Percentiles rank a stretch among this genome's conserved stretches.
These are phyloP conservation scores for Tryphoninae sp. DNA, from an alignment of 2,888 invertebrate species.

Conservation along the genomic window DNA sequence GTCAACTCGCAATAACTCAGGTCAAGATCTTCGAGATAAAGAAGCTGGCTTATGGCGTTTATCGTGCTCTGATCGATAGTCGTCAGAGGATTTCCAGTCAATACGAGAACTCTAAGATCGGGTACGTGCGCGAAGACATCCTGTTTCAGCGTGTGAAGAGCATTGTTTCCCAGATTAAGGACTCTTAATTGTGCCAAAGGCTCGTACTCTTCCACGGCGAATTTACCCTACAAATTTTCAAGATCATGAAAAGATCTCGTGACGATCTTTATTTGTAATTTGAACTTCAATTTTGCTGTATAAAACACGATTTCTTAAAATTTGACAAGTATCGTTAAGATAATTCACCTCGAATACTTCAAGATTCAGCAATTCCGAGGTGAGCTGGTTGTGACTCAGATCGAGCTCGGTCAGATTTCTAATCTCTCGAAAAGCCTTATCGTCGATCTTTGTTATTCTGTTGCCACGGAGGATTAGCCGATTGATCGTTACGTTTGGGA, in stretches of 20 bases:
- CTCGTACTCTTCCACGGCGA: slow-evolving; percentile 83
- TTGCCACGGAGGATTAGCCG: slow-evolving; percentile 86
- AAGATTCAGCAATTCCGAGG: slow-evolving; percentile 84
- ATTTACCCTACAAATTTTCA: slow-evolving; percentile 82
- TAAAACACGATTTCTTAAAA: neutral
- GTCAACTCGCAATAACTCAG: slow-evolving; percentile 86
- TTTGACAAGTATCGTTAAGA: slow-evolving; percentile 8
- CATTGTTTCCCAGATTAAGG: slow-evolving; percentile 87
- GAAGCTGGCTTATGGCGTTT: slow-evolving; percentile 86
- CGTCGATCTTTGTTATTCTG: slow-evolving; percentile 85
- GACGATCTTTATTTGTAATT: no score
- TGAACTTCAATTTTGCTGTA: no score
- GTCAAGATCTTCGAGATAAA: slow-evolving; percentile 87
- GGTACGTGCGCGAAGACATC: slow-evolving; percentile 90
- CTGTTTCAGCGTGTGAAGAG: slow-evolving; percentile 86
- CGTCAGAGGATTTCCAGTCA: slow-evolving; percentile 89
- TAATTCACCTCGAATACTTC: slow-evolving; percentile 86
- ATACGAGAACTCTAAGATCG: slow-evolving; percentile 85
- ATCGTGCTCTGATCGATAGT: slow-evolving; percentile 85
- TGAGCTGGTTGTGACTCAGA: slow-evolving; percentile 87
- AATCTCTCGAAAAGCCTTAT: slow-evolving; percentile 85
- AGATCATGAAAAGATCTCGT: neutral
- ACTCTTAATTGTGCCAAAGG: slow-evolving; percentile 84
- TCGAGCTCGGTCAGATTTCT: slow-evolving; percentile 85
- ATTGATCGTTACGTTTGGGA: slow-evolving; percentile 83